These are phyloP conservation scores for Oconnorella tubifera DNA, from an alignment of 2,888 invertebrate genomes.

Conservation along the genomic window DNA sequence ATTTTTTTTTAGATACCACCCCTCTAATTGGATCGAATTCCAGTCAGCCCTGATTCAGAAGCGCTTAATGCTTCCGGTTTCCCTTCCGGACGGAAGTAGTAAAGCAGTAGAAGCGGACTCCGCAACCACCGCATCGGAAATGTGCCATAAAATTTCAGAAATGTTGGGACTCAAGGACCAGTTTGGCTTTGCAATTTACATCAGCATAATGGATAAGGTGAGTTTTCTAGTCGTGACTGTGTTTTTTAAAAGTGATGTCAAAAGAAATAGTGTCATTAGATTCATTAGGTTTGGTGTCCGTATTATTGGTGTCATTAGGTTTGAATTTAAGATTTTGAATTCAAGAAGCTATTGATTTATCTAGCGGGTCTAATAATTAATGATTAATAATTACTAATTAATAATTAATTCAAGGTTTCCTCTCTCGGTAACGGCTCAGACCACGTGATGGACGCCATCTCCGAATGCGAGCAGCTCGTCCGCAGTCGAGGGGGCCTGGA, in stretches of 20 bases:
- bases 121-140: slow-evolving; percentile 35
- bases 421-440: slow-evolving; percentile 38
- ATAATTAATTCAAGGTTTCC: slow-evolving; percentile 35
- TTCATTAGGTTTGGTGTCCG: no score
- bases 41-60: slow-evolving; percentile 32
- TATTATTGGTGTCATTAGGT: no score
- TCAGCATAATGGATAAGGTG: slow-evolving; percentile 37
- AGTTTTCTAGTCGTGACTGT: no score
- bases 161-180: slow-evolving; percentile 33
- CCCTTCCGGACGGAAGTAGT: slow-evolving; percentile 31
- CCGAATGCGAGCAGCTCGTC: slow-evolving; percentile 38
- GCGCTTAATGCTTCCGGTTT: slow-evolving; percentile 34
- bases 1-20: slow-evolving; percentile 31
- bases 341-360: no score
- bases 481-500: slow-evolving; percentile 24
- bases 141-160: slow-evolving; percentile 28
- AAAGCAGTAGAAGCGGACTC: slow-evolving; percentile 33
- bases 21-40: slow-evolving; percentile 37
- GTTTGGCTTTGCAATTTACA: slow-evolving; percentile 39
- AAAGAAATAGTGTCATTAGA: no score
- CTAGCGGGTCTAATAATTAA: no score
- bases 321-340: no score
- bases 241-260: no score
- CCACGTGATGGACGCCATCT: slow-evolving; percentile 40
- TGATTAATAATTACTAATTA: no score